Percentiles rank a stretch among this genome's conserved stretches.
Evolutionary conservation across 2,113 vertebrate genomes (phyloP).

Genomic region (Rafetus swinhoei): DNA sequence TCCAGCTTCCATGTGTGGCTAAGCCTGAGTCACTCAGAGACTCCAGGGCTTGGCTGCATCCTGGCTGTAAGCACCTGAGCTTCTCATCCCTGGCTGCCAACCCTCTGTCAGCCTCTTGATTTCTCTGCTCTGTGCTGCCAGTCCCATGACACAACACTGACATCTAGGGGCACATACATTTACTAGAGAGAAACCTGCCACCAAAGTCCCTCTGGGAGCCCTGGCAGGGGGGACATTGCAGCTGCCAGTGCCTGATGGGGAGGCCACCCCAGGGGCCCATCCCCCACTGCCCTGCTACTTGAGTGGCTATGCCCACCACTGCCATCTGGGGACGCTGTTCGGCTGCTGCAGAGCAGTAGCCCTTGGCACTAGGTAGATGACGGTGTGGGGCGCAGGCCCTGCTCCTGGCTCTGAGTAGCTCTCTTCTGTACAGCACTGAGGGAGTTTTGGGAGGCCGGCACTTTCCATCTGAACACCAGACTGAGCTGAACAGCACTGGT

Average conservation of each 20-base stretch:
- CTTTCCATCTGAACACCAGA: background rate
- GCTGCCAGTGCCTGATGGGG: background rate
- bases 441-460: background rate
- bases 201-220: background rate
- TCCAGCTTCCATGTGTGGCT: background rate
- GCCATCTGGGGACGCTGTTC: background rate
- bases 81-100: background rate
- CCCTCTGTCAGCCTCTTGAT: background rate
- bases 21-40: background rate
- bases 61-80: background rate
- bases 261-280: background rate
- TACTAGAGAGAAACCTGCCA: background rate
- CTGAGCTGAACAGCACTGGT: background rate
- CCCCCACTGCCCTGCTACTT: background rate
- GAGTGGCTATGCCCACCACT: background rate
- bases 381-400: background rate
- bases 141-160: constrained; percentile 11
- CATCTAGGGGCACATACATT: constrained; percentile 49
- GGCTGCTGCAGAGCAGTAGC: background rate
- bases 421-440: accelerated
- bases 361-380: background rate
- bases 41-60: background rate
- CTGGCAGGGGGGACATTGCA: background rate
- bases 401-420: accelerated
- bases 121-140: accelerated